phyloP scores from a whole-genome alignment of 1,140 invertebrate species.

The Hycleus phaleratus region DNA sequence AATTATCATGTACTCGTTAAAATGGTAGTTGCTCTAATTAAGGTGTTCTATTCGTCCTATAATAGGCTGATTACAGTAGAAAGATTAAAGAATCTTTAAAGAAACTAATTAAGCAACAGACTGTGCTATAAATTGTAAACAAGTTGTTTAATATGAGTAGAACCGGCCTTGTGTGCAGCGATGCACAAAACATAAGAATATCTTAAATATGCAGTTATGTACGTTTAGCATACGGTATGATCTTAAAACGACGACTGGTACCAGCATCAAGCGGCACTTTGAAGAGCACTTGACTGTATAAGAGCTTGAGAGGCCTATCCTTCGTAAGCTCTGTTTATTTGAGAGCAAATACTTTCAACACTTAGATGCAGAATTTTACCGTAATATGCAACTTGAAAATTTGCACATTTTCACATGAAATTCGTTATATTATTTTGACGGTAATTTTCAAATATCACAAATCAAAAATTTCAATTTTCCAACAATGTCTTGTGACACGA shows the following conservation, averaged over 20 bases:
- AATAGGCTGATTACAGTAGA: no score
- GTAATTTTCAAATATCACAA: no score
- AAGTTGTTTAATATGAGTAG: no score
- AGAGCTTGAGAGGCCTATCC: conserved; percentile 2
- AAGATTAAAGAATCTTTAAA: no score
- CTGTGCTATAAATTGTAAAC: no score
- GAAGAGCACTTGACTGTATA: conserved; percentile 10
- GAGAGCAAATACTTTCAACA: conserved; percentile 12
- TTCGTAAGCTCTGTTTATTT: conserved; percentile 11
- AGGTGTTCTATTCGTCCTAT: no score
- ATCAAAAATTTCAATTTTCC: no score
- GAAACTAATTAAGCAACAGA: no score
- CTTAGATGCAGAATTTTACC: conserved; percentile 7
- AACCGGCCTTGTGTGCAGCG: background rate
- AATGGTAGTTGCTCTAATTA: no score
- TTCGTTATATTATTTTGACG: no score
- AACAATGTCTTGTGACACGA: no score
- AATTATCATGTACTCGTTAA: no score
- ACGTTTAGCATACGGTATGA: conserved; percentile 7
- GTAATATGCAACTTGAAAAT: background rate
- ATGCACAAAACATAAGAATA: conserved; percentile 2
- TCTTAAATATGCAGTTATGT: conserved; percentile 2
- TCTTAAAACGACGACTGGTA: conserved; percentile 12
- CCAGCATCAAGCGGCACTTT: conserved; percentile 13
- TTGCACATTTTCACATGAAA: background rate